These are phyloP conservation scores for Polyommatus iphigenia DNA, from an alignment of 2,888 invertebrate species.

Conservation along the genomic window DNA sequence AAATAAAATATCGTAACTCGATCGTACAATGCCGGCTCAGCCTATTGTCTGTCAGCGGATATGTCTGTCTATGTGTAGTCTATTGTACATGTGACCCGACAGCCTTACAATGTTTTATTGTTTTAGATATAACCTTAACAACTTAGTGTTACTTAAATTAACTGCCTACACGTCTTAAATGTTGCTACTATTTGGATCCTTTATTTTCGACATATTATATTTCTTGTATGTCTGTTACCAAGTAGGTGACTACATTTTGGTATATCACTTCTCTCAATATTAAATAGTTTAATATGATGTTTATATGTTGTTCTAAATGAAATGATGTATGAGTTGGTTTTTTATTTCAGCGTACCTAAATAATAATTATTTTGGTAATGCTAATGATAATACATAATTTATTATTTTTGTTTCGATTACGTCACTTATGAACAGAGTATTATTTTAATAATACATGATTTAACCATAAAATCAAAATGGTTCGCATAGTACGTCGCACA, in stretches of 20 bases:
- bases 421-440: too few species aligned
- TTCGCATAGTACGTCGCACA: neutral
- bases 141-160: neutral
- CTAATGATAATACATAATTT: neutral
- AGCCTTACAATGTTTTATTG: conserved; percentile 19
- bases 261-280: too few species aligned
- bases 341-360: neutral
- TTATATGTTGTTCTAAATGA: neutral
- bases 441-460: too few species aligned
- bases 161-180: neutral
- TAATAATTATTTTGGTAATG: neutral
- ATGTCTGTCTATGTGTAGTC: conserved; percentile 23
- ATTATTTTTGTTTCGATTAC: too few species aligned
- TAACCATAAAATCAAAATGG: neutral
- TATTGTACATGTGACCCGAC: conserved; percentile 19
- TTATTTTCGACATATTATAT: too few species aligned
- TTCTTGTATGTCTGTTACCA: too few species aligned
- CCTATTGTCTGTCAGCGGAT: conserved; percentile 19
- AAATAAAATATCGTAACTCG: conserved; percentile 21
- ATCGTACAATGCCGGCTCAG: conserved; percentile 19
- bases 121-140: neutral
- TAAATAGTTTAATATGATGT: neutral
- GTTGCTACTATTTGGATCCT: neutral
- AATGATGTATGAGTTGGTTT: neutral
- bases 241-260: too few species aligned